Base-by-base conservation (phyloP, 2,797 vertebrate species). In the Myotis myotis region DNA sequence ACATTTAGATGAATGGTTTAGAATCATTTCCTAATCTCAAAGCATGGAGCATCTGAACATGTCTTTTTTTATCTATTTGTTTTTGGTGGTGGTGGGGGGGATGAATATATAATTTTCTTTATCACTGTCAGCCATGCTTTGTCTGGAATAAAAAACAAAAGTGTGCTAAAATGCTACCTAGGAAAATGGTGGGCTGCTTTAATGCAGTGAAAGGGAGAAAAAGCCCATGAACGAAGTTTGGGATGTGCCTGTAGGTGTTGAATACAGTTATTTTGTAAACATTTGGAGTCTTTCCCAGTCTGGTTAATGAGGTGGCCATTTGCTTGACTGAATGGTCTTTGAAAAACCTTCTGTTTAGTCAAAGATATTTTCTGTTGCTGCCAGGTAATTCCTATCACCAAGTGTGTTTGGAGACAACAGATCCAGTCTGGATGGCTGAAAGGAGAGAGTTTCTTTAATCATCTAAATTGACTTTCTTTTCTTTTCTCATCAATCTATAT, bases 291-390 rank as follows among this genome's bases (percentile, higher is more conserved):
- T 62, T 92, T 97, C 96, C 97, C 94, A 85, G 96, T 91, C 93
- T 95, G 92, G 79, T 89, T 97, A 97, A 96, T 96, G 95, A 97
- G 90, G 90, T 95, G 93, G 96, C 93, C 95, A 81, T 96, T 97
- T 97, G 91, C 83, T 89, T 94, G 88, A 92, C 88, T 95, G 95
- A 96, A 97, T 89, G 88, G 92, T 96, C 89, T 97, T 96, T 97
- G 93, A 95, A 96, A 96, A 97, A 95, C 95, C 94, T 96, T 97
- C 97, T 97, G 93, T 96, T 96, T 87, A 87, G 68, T 87, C 91
- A 89, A 91, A 96, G 94, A 95, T 89, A 91, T 95, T 96, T 91
- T 80, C 87, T 91, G 33, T 71, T 89, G 72, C 38, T 96, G 95
- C 94, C 96, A 96, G 94, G 88, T 96, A 95, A 94, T 97, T 96